Base-by-base conservation (phyloP, 1,140 invertebrate species). In the Pseudomyrmex pallidus region DNA sequence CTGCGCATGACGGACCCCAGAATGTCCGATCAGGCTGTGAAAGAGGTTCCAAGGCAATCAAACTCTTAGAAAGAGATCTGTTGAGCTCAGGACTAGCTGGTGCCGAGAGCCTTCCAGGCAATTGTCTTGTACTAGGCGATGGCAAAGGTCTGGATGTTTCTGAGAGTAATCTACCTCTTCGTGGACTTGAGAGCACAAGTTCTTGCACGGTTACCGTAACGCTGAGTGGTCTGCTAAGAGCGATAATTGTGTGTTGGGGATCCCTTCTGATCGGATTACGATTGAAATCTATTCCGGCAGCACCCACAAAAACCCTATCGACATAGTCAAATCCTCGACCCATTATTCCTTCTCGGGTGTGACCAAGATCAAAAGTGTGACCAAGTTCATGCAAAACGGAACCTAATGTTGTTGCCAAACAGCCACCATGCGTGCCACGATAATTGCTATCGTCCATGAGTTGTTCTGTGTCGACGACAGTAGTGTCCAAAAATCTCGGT, bases 361-460 rank as follows among this genome's bases (percentile, higher is more conserved):
- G 98, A 0, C 98, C 98, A 52, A 99, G 95, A 94, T 99, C 98
- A 93, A 99, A 98, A 1, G 97, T 98, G 92, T 99, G 98, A 13
- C 98, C 98, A 61, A 99, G 93, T 95, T 99, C 98, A 94, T 99
- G 98, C 46, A 98, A 96, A 8, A 98, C 97, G n/a, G 98, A 97
- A 4, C 98, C 98, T 48, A 99, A 93, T 17, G 97, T 98, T 12
- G 98, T 99, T 3, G 98, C 97, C 94, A 98, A 98, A 91, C 98
- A 98, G 35, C 97, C 98, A 73, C 98, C 98, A 87, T 96, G 95
- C 0, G 97, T 98, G 10, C 97, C 96, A 70, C 97, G 96, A 91
- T 98, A 98, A 85, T 97, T 97, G 93, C 98, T 98, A 90, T 98
- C 98, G 93, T 98, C 98, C 96, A 98, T 97, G 70, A 97, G 95